phyloP scores from a whole-genome alignment of 2,888 invertebrate genomes.

The Hydraecia micacea region DNA sequence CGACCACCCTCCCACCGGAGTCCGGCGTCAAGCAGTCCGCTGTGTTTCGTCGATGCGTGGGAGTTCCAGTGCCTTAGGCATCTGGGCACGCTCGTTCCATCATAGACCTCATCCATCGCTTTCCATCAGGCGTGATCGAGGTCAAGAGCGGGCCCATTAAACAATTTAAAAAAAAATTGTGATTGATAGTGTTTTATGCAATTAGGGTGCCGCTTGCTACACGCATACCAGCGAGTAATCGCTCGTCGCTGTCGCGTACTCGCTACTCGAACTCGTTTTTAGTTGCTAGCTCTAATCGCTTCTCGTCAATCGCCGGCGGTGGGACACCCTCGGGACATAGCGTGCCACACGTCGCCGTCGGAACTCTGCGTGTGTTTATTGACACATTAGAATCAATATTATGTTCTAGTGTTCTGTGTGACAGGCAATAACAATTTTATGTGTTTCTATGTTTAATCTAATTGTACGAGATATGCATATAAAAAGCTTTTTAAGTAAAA shows the following conservation, averaged over 20 bases:
- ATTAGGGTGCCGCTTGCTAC: not conserved
- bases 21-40: too few relatives aligned
- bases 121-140: too few relatives aligned
- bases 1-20: too few relatives aligned
- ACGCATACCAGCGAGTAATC: not conserved
- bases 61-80: too few relatives aligned
- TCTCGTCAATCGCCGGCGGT: not conserved
- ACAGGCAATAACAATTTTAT: constrained; percentile 24
- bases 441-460: constrained; percentile 7
- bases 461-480: constrained; percentile 12
- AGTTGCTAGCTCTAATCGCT: not conserved
- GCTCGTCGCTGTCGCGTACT: not conserved
- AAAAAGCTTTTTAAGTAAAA: not conserved
- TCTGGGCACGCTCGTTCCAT: too few relatives aligned
- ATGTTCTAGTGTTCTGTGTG: constrained; percentile 7
- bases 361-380: constrained; percentile 17
- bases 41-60: too few relatives aligned
- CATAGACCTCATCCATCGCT: too few relatives aligned
- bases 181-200: not conserved
- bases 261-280: not conserved
- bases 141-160: too few relatives aligned
- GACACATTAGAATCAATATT: constrained; percentile 41
- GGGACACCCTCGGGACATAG: not conserved
- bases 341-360: constrained; percentile 19
- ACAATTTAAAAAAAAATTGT: too few relatives aligned